Conservation (phyloP, 2,888 invertebrate genomes). For the Archips xylosteana region DNA sequence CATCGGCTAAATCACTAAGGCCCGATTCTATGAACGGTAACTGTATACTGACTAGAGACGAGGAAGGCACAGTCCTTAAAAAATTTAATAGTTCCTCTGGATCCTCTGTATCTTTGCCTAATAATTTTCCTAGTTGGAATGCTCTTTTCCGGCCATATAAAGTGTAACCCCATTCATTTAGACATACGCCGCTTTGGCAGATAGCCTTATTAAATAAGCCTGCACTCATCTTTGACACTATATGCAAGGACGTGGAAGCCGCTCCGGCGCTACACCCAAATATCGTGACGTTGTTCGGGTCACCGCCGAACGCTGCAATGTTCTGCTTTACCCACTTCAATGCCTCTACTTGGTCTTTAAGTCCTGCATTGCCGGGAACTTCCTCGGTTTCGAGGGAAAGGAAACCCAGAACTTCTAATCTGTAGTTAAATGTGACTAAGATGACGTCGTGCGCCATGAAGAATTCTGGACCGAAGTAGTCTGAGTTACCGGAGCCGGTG, state of each 20-base stretch:
- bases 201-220: conserved; percentile 79
- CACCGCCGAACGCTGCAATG: conserved; percentile 74
- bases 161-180: conserved; percentile 77
- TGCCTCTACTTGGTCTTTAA: conserved; percentile 82
- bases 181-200: conserved; percentile 80
- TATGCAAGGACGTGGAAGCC: conserved; percentile 70
- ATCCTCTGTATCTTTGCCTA: conserved; percentile 74
- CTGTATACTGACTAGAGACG: conserved; percentile 67
- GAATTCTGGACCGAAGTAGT: conserved; percentile 80
- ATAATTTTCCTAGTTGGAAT: conserved; percentile 72
- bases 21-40: conserved; percentile 62
- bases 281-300: conserved; percentile 72
- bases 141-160: conserved; percentile 69
- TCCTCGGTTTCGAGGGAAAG: conserved; percentile 76
- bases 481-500: conserved; percentile 80
- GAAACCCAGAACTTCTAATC: conserved; percentile 80
- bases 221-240: conserved; percentile 74
- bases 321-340: conserved; percentile 78
- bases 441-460: conserved; percentile 74
- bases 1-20: conserved; percentile 66
- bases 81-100: conserved; percentile 67
- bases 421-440: conserved; percentile 80
- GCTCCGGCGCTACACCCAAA: conserved; percentile 82
- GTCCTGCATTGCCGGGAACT: conserved; percentile 79
- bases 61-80: conserved; percentile 63